Evolutionary conservation across 2,113 vertebrate genomes (phyloP).

Genomic region (Galeopterus variegatus): DNA sequence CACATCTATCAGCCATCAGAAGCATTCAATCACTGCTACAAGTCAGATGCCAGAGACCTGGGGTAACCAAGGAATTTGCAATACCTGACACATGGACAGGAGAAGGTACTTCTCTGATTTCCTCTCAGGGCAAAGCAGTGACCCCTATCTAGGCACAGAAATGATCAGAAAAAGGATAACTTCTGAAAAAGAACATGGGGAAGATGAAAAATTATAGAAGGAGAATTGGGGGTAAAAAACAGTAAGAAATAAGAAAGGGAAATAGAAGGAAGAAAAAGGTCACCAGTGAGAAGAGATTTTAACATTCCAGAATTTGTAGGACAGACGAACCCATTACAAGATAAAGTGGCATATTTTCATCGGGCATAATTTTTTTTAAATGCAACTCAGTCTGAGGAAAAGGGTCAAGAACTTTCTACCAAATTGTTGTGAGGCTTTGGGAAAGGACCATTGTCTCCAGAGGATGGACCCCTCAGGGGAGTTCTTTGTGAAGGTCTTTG

Average conservation of each 20-base stretch:
- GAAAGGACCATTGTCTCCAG: constrained; percentile 73
- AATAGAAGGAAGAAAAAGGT: constrained; percentile 35
- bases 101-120: neutral
- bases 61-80: neutral
- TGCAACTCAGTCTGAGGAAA: constrained; percentile 64
- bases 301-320: constrained; percentile 15
- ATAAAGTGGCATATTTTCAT: constrained; percentile 20
- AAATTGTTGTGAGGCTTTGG: constrained; percentile 58
- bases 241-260: neutral
- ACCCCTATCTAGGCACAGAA: neutral
- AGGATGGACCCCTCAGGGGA: constrained; percentile 58
- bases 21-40: neutral
- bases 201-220: constrained; percentile 9
- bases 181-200: neutral
- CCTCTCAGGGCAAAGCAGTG: neutral
- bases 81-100: fast-evolving
- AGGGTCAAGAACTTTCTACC: constrained; percentile 75
- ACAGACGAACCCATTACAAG: constrained; percentile 63
- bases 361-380: constrained; percentile 56
- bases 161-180: neutral
- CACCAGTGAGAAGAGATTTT: neutral
- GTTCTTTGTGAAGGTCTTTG: constrained; percentile 68
- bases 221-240: neutral
- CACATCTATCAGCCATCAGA: neutral
- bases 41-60: neutral